These are phyloP conservation scores for Macaria notata DNA, from an alignment of 2,888 invertebrate genomes.

Conservation along the genomic window DNA sequence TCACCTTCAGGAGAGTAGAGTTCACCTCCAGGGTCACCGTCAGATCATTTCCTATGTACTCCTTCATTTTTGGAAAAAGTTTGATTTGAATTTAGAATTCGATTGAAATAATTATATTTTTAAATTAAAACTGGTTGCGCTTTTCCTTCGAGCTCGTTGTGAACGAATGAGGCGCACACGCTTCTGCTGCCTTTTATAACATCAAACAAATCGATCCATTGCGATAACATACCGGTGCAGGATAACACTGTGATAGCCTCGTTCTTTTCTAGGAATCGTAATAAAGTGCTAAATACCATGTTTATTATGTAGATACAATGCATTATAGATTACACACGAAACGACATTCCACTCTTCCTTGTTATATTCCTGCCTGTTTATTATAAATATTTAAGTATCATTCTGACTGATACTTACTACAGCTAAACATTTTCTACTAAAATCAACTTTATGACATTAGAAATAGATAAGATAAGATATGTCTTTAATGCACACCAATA, in stretches of 20 bases:
- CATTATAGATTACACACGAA: too few relatives aligned
- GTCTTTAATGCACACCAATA: too few relatives aligned
- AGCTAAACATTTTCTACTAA: too few relatives aligned
- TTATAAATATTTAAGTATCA: too few relatives aligned
- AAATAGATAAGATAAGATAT: too few relatives aligned
- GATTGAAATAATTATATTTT: constrained; percentile 6
- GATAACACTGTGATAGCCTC: constrained; percentile 15
- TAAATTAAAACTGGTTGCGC: constrained; percentile 7
- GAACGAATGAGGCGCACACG: constrained; percentile 36
- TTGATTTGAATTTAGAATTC: constrained; percentile 8
- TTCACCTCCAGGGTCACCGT: constrained; percentile 75
- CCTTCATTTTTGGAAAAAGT: constrained; percentile 55
- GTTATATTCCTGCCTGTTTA: too few relatives aligned
- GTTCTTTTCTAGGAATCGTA: constrained; percentile 11
- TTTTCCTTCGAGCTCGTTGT: constrained; percentile 23
- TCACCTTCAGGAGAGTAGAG: constrained; percentile 62
- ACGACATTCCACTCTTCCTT: too few relatives aligned
- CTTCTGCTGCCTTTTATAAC: constrained; percentile 40
- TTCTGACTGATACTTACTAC: too few relatives aligned
- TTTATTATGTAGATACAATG: too few relatives aligned
- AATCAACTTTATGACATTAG: too few relatives aligned
- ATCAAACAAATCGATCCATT: constrained; percentile 64
- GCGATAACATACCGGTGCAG: constrained; percentile 35
- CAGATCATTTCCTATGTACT: constrained; percentile 76
- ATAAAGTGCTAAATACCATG: too few relatives aligned